Percentiles rank a stretch among this genome's conserved stretches.
phyloP scores from a whole-genome alignment of 2,888 invertebrate genomes.

The Tanytarsus gracilentus region DNA sequence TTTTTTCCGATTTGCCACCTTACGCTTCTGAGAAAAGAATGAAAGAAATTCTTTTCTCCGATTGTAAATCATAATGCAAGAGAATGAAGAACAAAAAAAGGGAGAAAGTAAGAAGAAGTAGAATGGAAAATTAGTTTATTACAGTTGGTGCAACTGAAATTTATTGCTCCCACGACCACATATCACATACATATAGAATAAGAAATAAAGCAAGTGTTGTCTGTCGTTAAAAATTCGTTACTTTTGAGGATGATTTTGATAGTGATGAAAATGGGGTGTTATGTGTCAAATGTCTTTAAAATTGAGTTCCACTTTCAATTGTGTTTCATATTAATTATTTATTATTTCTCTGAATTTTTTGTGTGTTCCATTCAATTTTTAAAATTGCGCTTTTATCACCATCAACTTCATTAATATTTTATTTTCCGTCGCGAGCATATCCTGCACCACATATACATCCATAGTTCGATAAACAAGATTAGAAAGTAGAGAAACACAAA shows the following conservation, averaged over 20 bases:
- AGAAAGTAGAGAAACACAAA: conserved; percentile 1
- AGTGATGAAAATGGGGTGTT: no score
- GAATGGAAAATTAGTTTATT: conserved; percentile 6
- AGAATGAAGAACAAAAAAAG: not conserved
- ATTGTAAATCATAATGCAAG: not conserved
- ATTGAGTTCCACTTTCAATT: no score
- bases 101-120: not conserved
- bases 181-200: not conserved
- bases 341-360: not conserved
- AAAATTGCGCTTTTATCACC: not conserved
- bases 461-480: conserved; percentile 15
- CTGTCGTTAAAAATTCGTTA: conserved; percentile 10
- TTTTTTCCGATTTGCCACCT: conserved; percentile 10
- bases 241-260: no score
- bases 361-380: not conserved
- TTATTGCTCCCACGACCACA: conserved; percentile 3
- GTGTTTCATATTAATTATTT: no score
- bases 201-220: conserved; percentile 5
- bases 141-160: not conserved
- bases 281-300: no score
- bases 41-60: not conserved
- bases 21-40: conserved; percentile 14
- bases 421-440: no score
- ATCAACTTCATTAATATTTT: no score
- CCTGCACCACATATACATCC: not conserved